Evolutionary conservation across 2,797 vertebrate species (phyloP).

Genomic region (Arctocebus calabarensis): DNA sequence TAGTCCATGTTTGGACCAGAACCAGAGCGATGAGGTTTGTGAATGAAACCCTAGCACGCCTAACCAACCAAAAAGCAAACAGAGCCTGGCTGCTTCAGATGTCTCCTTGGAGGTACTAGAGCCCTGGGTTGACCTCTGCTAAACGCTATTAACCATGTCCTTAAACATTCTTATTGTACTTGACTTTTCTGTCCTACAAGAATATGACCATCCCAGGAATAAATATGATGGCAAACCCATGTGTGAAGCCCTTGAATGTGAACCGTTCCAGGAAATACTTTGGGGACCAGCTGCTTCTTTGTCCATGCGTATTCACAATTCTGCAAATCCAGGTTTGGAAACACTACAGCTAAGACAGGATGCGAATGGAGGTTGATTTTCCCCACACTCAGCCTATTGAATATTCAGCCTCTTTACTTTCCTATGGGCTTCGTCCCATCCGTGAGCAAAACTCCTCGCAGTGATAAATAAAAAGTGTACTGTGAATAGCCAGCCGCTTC

Average conservation of each 20-base stretch:
- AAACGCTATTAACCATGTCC: not conserved
- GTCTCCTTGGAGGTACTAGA: rapidly evolving
- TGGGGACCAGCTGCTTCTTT: not conserved
- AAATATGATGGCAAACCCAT: not conserved
- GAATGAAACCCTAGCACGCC: not conserved
- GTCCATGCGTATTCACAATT: not conserved
- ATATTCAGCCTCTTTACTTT: slow-evolving; percentile 44
- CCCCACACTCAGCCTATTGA: not conserved
- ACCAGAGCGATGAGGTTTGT: not conserved
- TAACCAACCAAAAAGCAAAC: not conserved
- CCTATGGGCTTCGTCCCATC: too few species aligned
- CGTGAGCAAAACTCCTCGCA: slow-evolving; percentile 47
- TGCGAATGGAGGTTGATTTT: rapidly evolving
- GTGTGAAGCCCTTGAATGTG: not conserved
- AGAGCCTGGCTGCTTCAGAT: not conserved
- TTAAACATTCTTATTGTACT: not conserved
- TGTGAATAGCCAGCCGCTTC: slow-evolving; percentile 79
- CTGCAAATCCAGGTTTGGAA: not conserved
- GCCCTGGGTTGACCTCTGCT: not conserved
- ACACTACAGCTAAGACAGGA: not conserved
- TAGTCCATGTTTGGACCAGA: not conserved
- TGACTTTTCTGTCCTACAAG: not conserved
- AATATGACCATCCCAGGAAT: not conserved
- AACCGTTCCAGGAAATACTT: not conserved
- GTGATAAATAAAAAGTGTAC: slow-evolving; percentile 75